Evolutionary conservation across 2,888 invertebrate species (phyloP), one percentile per base, ranked within the genome.

Genomic region (Herminia tarsipennalis): DNA sequence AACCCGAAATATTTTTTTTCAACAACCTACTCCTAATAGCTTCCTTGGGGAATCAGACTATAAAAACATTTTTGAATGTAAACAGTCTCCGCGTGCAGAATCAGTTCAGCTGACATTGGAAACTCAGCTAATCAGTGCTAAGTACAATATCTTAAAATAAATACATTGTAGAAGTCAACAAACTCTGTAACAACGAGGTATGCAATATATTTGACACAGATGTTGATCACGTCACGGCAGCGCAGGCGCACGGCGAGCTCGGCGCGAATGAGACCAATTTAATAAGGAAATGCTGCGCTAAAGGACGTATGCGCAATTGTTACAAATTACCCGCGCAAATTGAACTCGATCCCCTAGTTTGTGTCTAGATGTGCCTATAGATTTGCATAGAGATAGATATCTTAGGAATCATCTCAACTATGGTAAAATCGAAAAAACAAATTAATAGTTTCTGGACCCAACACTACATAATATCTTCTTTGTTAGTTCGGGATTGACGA

Each of bases 221-320:
- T 35, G 22, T n/a, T 24, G 39, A 30, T 9, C 36, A 25, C 25
- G 12, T 14, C 25, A 32, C 32, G 25, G 32, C 20, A 8, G 6
- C 36, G 42, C 28, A 29, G 13, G 18, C 35, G 16, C 25, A 32
- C 5, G 27, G 12, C 25, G 12, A 4, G 13, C 13, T 39, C 52
- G 12, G 21, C 30, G 47, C 48, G 56, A 70, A 73, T 70, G 73
- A 62, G 56, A 52, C 48, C 66, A 73, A 73, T 76, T 76, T 78
- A 81, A 78, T 74, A 76, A 81, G 83, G 79, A 81, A 76, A 69
- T 66, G 56, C 53, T 37, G 45, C 36, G 51, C 73, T 30, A 80
- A 75, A 82, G 83, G 84, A 82, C 83, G 80, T 73, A 46, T 70
- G 72, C 84, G 73, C 85, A 87, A 86, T 87, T 86, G 84, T 59